Evolutionary conservation across 2,113 vertebrate genomes (phyloP), one percentile per base, ranked within the genome.

Genomic region (Mus spicilegus): DNA sequence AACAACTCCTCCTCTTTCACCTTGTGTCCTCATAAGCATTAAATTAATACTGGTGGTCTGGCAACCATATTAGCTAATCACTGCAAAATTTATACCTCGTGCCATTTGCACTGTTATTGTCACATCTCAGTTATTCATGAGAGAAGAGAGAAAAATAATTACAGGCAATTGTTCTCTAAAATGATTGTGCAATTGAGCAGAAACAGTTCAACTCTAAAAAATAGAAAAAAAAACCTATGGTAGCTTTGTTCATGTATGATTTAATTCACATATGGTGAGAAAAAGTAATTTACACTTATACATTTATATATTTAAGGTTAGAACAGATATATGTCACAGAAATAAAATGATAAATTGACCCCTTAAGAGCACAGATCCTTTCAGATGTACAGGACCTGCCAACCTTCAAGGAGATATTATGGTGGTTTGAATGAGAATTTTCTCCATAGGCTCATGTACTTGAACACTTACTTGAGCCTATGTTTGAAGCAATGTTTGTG

Each of bases 31-130:
- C 39, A 10, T 86, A 73, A 39, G 17, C 19, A 13, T 85, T 69
- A 72, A 77, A 61, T 89, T 86, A 85, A 91, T 86, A 33, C 39
- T 93, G 36, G 58, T 51, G n/a, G 42, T 82, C 36, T 95, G 51
- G 36, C 11, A 89, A 58, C 24, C 36, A 67, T 63, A 78, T 46
- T 80, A 63, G 24, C 22, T 56, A 78, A 85, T 67, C 75, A 39
- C 33, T 80, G 46, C 24, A 86, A 2, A 77, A 77, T 72, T 87
- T 87, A 72, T 3, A 77, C 49, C 4, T 39, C 30, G 8, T 73
- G 39, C 0, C 56, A 63, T 51, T 77, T 85, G 26, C 42, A 67
- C 42, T 86, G 8, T 33, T 13, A 17, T 30, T 67, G 26, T 33
- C 12, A 87, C 30, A 70, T 36, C 65, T 54, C 17, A 65, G 12